These are phyloP conservation scores for Eciton burchellii DNA, from an alignment of 1,140 invertebrate genomes.

Conservation along the genomic window DNA sequence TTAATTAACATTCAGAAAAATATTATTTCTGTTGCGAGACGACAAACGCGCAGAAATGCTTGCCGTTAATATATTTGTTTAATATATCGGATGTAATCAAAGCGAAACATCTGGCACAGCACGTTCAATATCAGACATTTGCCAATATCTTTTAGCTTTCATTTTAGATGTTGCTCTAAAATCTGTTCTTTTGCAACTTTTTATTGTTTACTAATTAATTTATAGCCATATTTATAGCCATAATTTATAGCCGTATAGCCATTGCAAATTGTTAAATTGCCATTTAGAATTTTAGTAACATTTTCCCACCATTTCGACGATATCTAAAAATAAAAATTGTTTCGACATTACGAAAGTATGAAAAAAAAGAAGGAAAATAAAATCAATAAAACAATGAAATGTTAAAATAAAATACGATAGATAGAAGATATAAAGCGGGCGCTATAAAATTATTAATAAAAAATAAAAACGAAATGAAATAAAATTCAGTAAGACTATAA, in stretches of 20 bases:
- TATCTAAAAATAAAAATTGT: neutral
- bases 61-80: conserved; percentile 30
- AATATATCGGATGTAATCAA: neutral
- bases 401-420: conserved; percentile 6
- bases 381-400: neutral
- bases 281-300: neutral
- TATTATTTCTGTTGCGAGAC: conserved; percentile 13
- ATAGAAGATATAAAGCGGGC: neutral
- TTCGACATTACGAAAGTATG: conserved; percentile 8
- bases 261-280: neutral
- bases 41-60: conserved; percentile 15
- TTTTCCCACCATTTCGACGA: neutral
- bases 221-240: too few species aligned
- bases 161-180: neutral
- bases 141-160: neutral
- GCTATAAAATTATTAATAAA: conserved; percentile 11
- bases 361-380: conserved; percentile 22
- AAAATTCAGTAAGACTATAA: neutral
- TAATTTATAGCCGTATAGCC: too few species aligned
- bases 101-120: neutral
- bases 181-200: neutral
- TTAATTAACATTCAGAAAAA: conserved; percentile 46
- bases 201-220: neutral
- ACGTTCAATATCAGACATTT: conserved; percentile 13
- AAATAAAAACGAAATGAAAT: neutral